Base-by-base conservation (phyloP, 2,797 vertebrate genomes). In the Notolepis coatsorum region DNA sequence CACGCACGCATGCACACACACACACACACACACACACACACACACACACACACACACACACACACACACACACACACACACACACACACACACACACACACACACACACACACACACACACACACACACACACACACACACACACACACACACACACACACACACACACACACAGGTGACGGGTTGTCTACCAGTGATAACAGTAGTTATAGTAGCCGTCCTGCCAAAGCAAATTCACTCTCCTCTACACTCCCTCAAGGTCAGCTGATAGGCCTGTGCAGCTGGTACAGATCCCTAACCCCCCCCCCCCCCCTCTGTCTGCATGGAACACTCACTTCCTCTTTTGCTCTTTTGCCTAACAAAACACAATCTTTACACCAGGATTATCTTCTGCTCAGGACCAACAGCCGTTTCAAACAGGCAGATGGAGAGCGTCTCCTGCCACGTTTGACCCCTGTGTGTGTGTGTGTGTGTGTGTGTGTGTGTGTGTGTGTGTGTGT, bases 161-260 rank as follows among this genome's bases (percentile, higher is more conserved):
- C 55, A 45, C 64, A 3, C 13, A 51, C 18, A n/a, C n/a, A n/a
- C n/a, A 15, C 50, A 76, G 76, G 81, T 84, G 70, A 75, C 56
- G 70, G 7, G 24, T 10, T 49, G 73, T 84, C 64, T 78, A 64
- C 37, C 60, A 43, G 53, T 38, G 81, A 82, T 83, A 85, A 80
- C 68, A 56, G 62, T 66, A 62, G 61, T 33, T 13, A 3, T 13
- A n/a, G 12, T 8, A 54, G 35, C 15, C 48, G 9, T 5, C 30
- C 4, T 57, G 70, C 77, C 72, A 71, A 55, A 73, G 50, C 20
- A 21, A 66, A 80, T 72, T 58, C 25, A 7, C 68, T 65, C 51
- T 66, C 50, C 55, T 57, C 43, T 42, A 41, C 5, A 2, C 35
- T 38, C 27, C 38, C 39, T 65, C 81, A 75, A 73, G 84, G 80